A percentile compares a stretch with the other conserved stretches of the same genome.
Conservation (phyloP, 1,140 invertebrate species). For the Semibalanus balanoides region DNA sequence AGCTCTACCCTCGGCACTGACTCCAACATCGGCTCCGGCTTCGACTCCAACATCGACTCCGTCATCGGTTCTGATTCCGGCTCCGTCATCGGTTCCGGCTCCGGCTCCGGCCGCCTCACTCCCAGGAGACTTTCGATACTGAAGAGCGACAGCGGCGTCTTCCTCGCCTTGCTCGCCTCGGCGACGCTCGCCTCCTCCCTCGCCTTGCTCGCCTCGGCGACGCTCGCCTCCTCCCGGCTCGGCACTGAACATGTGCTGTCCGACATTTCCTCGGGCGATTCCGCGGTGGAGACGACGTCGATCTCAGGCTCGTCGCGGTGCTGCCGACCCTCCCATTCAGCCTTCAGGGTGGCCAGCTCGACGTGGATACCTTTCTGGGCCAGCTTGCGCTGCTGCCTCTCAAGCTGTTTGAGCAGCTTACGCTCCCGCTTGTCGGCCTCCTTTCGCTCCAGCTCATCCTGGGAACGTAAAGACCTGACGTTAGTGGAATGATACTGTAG, state of each 20-base stretch:
- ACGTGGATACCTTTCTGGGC: constrained; percentile 77
- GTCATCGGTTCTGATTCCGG: background rate
- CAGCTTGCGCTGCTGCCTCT: constrained; percentile 77
- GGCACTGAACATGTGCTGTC: background rate
- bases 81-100: too few relatives aligned
- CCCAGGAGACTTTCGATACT: background rate
- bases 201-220: background rate
- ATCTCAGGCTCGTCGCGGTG: background rate
- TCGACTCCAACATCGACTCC: background rate
- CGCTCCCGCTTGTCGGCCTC: constrained; percentile 55
- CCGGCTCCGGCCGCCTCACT: background rate
- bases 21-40: background rate
- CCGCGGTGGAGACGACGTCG: background rate
- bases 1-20: too few relatives aligned
- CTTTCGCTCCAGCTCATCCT: constrained; percentile 72
- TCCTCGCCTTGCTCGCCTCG: background rate
- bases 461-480: background rate
- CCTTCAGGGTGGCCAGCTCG: constrained; percentile 58
- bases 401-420: constrained; percentile 77
- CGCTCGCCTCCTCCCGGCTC: background rate
- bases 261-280: background rate
- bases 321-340: constrained; percentile 50
- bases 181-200: background rate
- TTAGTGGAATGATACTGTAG: too few relatives aligned
- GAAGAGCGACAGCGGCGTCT: background rate